Conservation (phyloP, 2,797 vertebrate species). For the Falco novaeseelandiae region DNA sequence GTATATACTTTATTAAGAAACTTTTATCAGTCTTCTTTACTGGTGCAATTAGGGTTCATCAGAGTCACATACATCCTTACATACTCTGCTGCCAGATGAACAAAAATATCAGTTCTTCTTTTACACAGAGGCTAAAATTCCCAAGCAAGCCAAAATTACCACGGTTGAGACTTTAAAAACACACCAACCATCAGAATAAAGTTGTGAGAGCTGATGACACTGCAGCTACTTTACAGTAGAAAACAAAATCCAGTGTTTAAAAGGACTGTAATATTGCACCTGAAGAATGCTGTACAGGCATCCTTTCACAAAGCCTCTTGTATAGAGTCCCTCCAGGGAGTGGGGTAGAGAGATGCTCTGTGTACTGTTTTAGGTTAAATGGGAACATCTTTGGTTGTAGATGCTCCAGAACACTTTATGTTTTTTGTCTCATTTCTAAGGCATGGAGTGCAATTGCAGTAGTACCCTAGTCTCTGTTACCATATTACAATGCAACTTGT, state of each 20-base stretch:
- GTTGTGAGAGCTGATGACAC: background rate
- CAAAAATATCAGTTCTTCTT: background rate
- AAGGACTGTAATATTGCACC: background rate
- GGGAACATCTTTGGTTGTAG: rapidly evolving
- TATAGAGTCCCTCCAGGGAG: background rate
- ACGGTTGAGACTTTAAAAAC: background rate
- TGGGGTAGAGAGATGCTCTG: background rate
- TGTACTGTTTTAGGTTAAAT: background rate
- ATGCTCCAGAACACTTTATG: rapidly evolving
- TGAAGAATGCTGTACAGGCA: background rate
- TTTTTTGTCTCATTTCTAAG: background rate
- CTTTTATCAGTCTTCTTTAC: background rate
- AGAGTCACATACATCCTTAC: background rate
- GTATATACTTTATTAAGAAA: background rate
- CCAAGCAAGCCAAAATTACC: background rate
- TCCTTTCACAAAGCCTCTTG: background rate
- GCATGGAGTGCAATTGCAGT: background rate
- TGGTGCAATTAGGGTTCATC: background rate
- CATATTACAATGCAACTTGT: background rate
- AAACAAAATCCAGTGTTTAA: background rate
- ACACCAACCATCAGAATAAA: background rate
- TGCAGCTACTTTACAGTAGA: background rate
- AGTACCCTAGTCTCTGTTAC: background rate
- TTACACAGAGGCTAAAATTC: background rate
- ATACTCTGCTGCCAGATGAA: rapidly evolving